Conservation (phyloP, 2,888 invertebrate genomes). For the Uropetala carovei region DNA sequence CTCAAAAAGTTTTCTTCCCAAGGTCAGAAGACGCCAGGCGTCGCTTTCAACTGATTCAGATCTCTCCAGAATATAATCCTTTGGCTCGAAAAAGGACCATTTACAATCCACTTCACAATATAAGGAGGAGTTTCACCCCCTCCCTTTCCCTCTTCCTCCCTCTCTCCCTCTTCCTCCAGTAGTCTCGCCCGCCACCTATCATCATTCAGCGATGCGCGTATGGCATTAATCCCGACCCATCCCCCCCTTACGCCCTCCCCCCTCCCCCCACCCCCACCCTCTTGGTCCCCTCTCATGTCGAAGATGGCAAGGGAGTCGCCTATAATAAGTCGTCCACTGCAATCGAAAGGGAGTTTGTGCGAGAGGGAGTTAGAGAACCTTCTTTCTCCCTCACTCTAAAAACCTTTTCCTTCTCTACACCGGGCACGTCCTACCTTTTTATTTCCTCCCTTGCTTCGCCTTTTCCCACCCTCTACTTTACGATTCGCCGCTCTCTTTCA, state of each 20-base stretch:
- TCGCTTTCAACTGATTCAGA: constrained; percentile 17
- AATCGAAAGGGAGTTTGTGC: background rate
- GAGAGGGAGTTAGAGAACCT: background rate
- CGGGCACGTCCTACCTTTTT: constrained; percentile 13
- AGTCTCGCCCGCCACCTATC: constrained; percentile 8
- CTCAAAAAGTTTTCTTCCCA: background rate
- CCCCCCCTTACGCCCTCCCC: background rate
- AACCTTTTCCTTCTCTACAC: background rate
- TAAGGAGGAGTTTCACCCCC: background rate
- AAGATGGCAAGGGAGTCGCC: constrained; percentile 16
- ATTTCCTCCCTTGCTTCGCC: background rate
- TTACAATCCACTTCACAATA: constrained; percentile 34
- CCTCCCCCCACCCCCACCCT: background rate
- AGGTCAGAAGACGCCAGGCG: background rate
- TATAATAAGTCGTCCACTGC: constrained; percentile 30
- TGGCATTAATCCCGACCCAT: background rate
- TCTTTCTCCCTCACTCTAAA: too few relatives aligned
- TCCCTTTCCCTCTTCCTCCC: too few relatives aligned
- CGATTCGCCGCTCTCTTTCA: background rate
- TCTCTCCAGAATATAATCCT: constrained; percentile 50
- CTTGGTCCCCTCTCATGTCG: background rate
- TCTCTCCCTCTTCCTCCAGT: background rate
- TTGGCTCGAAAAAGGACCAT: constrained; percentile 44
- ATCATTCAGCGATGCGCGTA: background rate
- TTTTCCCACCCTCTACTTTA: constrained; percentile 23